Evolutionary conservation across 2,113 vertebrate species (phyloP).

Genomic region (Halcyon senegalensis): DNA sequence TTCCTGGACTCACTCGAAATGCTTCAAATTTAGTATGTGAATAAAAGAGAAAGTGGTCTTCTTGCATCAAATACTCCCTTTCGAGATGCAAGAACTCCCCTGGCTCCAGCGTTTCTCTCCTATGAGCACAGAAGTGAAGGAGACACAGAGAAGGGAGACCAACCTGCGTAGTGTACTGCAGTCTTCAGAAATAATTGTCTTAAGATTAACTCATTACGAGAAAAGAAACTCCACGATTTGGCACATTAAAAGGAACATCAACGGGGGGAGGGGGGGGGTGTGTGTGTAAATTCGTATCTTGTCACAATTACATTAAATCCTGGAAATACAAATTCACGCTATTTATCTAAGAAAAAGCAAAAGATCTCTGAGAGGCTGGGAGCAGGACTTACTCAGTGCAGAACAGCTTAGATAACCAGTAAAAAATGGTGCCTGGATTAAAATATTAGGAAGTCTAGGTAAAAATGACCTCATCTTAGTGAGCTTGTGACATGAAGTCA

Average conservation of each 20-base stretch:
- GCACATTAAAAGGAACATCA: conserved; percentile 11
- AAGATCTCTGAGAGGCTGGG: conserved; percentile 4
- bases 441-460: conserved; percentile 25
- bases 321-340: conserved; percentile 44
- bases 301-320: conserved; percentile 30
- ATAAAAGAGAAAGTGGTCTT: neutral
- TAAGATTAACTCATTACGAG: conserved; percentile 3
- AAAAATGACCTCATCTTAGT: conserved; percentile 27
- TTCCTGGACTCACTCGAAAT: neutral
- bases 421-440: conserved; percentile 18
- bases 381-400: neutral
- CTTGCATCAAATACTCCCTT: neutral
- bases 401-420: conserved; percentile 5
- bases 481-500: conserved; percentile 12
- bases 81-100: neutral
- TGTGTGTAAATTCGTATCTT: neutral
- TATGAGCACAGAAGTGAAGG: neutral
- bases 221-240: neutral
- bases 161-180: neutral
- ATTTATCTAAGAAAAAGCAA: conserved; percentile 31
- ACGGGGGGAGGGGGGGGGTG: neutral
- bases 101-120: neutral
- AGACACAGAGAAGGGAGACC: neutral
- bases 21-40: neutral
- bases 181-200: neutral